These are phyloP conservation scores for Alsophila aescularia DNA, from an alignment of 2,888 invertebrate species.

Conservation along the genomic window DNA sequence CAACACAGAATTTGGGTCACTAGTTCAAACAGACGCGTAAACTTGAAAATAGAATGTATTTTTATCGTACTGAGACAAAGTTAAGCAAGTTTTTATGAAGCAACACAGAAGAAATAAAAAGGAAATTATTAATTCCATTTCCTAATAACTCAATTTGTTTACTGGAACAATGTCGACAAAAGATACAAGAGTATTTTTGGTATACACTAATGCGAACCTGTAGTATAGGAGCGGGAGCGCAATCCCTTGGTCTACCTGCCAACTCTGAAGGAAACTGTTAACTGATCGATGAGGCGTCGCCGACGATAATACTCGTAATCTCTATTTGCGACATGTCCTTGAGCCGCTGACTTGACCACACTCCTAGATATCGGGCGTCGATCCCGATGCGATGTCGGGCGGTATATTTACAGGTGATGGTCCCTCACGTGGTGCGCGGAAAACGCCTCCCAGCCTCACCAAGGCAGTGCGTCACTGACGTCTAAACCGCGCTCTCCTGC, in stretches of 20 bases:
- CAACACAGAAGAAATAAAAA: not conserved
- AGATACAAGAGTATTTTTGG: slow-evolving; percentile 50
- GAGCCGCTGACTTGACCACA: slow-evolving; percentile 23
- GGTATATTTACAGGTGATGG: slow-evolving; percentile 72
- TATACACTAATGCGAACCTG: slow-evolving; percentile 55
- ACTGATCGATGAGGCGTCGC: slow-evolving; percentile 66
- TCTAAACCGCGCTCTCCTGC: slow-evolving; percentile 59
- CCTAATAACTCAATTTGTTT: not conserved
- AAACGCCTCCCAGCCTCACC: slow-evolving; percentile 50
- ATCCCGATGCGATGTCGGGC: slow-evolving; percentile 42
- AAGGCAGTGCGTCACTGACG: slow-evolving; percentile 60
- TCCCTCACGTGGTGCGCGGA: slow-evolving; percentile 67
- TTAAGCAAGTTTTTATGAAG: slow-evolving; percentile 42
- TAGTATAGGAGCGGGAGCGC: slow-evolving; percentile 47
- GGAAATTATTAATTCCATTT: too few species aligned
- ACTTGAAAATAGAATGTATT: slow-evolving; percentile 80
- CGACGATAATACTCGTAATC: slow-evolving; percentile 60
- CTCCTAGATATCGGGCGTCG: slow-evolving; percentile 36
- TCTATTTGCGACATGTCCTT: slow-evolving; percentile 57
- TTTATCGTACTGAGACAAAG: slow-evolving; percentile 57
- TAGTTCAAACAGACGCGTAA: slow-evolving; percentile 67
- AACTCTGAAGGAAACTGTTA: slow-evolving; percentile 63
- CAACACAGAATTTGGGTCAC: slow-evolving; percentile 73
- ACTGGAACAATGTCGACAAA: slow-evolving; percentile 23
- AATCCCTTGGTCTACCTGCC: slow-evolving; percentile 61